phyloP scores from a whole-genome alignment of 2,888 invertebrate species.

The Dexiosoma caninum region DNA sequence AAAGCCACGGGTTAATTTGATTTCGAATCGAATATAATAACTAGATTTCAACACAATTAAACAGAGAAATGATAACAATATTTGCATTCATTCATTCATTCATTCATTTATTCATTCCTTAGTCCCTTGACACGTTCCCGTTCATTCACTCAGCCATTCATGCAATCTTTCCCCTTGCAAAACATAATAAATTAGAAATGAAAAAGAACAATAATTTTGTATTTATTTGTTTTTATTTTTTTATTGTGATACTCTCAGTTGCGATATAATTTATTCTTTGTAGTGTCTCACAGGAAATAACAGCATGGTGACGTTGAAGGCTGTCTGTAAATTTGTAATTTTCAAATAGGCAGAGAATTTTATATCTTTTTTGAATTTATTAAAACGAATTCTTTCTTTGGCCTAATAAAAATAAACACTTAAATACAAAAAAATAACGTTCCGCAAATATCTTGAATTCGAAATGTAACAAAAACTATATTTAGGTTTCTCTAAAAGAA shows the following conservation, averaged over 20 bases:
- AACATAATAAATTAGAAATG: neutral
- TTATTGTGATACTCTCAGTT: constrained; percentile 1
- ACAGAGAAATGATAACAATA: constrained; percentile 3
- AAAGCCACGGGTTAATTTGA: too few relatives aligned
- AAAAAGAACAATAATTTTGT: neutral
- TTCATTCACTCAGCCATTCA: constrained; percentile 1
- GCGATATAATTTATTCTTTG: constrained; percentile 34
- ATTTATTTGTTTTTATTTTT: neutral
- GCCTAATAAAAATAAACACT: too few relatives aligned
- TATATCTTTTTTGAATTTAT: neutral
- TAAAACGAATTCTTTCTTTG: too few relatives aligned
- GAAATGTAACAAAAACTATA: too few relatives aligned
- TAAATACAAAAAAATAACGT: too few relatives aligned
- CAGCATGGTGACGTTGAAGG: constrained; percentile 45
- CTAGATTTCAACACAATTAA: too few relatives aligned
- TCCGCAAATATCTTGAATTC: neutral
- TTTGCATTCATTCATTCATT: constrained; percentile 17
- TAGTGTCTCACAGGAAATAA: constrained; percentile 50
- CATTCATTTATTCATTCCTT: neutral
- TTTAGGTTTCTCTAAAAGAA: too few relatives aligned
- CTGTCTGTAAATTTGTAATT: constrained; percentile 30
- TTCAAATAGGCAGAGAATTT: neutral
- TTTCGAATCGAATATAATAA: too few relatives aligned
- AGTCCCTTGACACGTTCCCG: neutral
- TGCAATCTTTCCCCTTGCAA: constrained; percentile 7